These are phyloP conservation scores for Anser cygnoides DNA, from an alignment of 2,113 vertebrate genomes.

Conservation along the genomic window DNA sequence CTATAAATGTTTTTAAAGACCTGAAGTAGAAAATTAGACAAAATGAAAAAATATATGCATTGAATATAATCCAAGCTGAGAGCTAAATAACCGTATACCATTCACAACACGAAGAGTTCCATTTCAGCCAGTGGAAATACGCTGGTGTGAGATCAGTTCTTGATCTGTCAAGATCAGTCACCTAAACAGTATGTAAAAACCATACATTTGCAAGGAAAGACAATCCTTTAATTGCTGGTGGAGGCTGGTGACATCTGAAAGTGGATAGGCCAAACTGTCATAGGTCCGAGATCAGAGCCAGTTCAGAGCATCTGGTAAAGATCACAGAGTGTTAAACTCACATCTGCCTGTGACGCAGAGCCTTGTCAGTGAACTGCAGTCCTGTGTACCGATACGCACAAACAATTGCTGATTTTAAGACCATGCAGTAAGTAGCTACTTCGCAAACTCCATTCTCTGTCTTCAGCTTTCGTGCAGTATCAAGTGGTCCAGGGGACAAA, in stretches of 20 bases:
- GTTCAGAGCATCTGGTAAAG: constrained; percentile 63
- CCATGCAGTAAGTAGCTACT: neutral
- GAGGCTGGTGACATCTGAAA: constrained; percentile 67
- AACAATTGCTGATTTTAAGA: neutral
- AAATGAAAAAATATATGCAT: neutral
- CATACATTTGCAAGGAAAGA: neutral
- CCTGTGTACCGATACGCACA: neutral
- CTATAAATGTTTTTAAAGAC: neutral
- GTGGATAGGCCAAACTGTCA: constrained; percentile 41
- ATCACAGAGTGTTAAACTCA: constrained; percentile 52
- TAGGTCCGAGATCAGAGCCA: constrained; percentile 30
- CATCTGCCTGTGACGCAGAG: neutral
- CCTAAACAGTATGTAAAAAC: neutral
- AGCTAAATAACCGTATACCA: neutral
- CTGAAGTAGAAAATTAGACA: neutral
- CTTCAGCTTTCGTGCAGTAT: neutral
- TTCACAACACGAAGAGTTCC: neutral
- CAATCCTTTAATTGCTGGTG: neutral
- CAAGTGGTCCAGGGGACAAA: neutral
- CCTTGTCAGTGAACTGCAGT: neutral
- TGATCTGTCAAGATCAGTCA: neutral
- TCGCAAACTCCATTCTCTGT: neutral
- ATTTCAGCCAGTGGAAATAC: neutral
- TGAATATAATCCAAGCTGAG: neutral
- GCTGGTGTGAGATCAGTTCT: neutral